Percentiles rank a stretch among this genome's conserved stretches.
phyloP scores from a whole-genome alignment of 2,888 invertebrate genomes.

The Eurytoma adleriae region DNA sequence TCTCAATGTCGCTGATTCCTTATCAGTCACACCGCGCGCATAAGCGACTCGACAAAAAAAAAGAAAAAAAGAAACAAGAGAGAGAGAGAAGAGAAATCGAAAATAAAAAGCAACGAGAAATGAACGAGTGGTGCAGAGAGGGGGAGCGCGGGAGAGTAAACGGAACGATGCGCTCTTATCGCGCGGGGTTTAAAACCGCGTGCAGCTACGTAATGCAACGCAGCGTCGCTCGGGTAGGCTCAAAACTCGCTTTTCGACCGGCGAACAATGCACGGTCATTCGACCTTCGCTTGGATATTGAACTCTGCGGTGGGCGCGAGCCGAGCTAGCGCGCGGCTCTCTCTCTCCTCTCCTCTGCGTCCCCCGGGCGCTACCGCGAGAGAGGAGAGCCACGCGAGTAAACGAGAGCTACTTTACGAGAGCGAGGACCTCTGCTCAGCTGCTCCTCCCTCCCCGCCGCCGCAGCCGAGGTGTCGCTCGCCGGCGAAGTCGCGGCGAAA shows the following conservation, averaged over 20 bases:
- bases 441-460: not conserved
- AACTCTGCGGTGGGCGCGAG: constrained; percentile 40
- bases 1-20: too few relatives aligned
- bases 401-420: not conserved
- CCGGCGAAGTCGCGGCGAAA: too few relatives aligned
- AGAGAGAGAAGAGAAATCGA: too few relatives aligned
- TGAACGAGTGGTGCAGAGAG: too few relatives aligned
- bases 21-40: not conserved
- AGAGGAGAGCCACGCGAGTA: not conserved
- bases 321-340: not conserved
- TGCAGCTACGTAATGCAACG: not conserved
- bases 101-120: too few relatives aligned
- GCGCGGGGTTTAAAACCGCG: not conserved
- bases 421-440: not conserved
- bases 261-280: constrained; percentile 56
- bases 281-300: constrained; percentile 59
- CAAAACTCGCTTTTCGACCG: constrained; percentile 50
- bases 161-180: not conserved
- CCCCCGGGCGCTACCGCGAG: not conserved
- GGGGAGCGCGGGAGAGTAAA: not conserved
- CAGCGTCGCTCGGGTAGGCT: constrained; percentile 4
- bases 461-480: too few relatives aligned
- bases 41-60: too few relatives aligned
- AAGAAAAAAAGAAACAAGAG: too few relatives aligned
- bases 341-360: not conserved